phyloP scores from a whole-genome alignment of 2,113 vertebrate genomes.

The Coptodon rendalli region DNA sequence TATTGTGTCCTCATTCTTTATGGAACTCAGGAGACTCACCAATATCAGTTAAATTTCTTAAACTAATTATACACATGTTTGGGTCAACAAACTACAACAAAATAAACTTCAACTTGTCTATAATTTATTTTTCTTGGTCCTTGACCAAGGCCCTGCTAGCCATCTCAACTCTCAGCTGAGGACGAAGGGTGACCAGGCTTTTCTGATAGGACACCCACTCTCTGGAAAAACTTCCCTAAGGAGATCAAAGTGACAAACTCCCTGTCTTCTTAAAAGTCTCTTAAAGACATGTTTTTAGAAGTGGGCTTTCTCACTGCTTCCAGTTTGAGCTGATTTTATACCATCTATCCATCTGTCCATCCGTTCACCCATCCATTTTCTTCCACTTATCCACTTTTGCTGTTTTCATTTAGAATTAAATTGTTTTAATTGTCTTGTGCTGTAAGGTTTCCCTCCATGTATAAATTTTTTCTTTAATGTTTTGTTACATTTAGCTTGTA shows the following conservation, averaged over 20 bases:
- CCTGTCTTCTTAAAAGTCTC: background rate
- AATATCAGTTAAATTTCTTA: background rate
- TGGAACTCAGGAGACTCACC: background rate
- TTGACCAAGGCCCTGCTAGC: background rate
- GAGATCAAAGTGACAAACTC: background rate
- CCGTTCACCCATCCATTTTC: background rate
- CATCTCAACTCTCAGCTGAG: background rate
- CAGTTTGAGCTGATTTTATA: background rate
- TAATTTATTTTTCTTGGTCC: background rate
- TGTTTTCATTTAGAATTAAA: background rate
- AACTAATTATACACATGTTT: background rate
- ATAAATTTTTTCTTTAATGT: background rate
- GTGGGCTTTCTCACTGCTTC: background rate
- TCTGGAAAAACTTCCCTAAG: background rate
- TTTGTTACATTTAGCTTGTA: background rate
- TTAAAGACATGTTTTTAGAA: background rate
- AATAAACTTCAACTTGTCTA: background rate
- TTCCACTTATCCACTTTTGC: background rate
- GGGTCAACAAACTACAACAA: background rate
- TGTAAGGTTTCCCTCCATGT: background rate
- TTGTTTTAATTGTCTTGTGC: background rate
- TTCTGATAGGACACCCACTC: background rate
- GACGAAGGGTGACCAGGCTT: background rate
- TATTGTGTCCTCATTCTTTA: background rate
- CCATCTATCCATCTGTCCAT: background rate